These are phyloP conservation scores for Crocallis elinguaria DNA, from an alignment of 2,888 invertebrate genomes.

Conservation along the genomic window DNA sequence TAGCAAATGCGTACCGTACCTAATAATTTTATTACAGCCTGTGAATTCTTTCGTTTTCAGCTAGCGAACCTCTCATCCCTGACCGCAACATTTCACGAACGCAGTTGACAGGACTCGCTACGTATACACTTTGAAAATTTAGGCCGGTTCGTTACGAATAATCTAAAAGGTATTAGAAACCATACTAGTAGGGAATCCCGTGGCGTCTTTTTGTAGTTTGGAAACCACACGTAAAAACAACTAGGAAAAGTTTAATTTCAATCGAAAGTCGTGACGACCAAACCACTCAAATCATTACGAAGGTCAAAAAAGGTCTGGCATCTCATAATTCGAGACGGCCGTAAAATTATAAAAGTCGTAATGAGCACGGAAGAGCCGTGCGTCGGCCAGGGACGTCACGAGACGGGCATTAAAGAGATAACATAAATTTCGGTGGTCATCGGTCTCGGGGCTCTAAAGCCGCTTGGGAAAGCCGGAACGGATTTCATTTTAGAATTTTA, in stretches of 20 bases:
- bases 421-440: constrained; percentile 23
- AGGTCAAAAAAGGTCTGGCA: constrained; percentile 20
- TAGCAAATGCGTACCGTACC: too few species aligned
- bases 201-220: too few species aligned
- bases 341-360: constrained; percentile 27
- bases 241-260: neutral
- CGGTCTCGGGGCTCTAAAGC: neutral
- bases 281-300: constrained; percentile 10
- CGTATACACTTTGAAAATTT: too few species aligned
- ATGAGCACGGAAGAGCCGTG: constrained; percentile 24
- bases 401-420: constrained; percentile 13
- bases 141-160: too few species aligned
- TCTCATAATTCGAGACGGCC: constrained; percentile 18
- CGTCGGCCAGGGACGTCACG: constrained; percentile 18
- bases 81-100: too few species aligned
- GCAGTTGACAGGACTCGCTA: too few species aligned
- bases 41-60: too few species aligned
- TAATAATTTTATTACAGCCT: too few species aligned
- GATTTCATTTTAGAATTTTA: too few species aligned
- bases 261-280: constrained; percentile 4
- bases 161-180: too few species aligned
- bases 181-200: neutral
- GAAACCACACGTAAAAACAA: neutral
- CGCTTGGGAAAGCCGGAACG: neutral
- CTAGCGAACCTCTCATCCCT: too few species aligned